These are phyloP conservation scores for Poecilus cupreus DNA, from an alignment of 2,888 invertebrate species.

Conservation along the genomic window DNA sequence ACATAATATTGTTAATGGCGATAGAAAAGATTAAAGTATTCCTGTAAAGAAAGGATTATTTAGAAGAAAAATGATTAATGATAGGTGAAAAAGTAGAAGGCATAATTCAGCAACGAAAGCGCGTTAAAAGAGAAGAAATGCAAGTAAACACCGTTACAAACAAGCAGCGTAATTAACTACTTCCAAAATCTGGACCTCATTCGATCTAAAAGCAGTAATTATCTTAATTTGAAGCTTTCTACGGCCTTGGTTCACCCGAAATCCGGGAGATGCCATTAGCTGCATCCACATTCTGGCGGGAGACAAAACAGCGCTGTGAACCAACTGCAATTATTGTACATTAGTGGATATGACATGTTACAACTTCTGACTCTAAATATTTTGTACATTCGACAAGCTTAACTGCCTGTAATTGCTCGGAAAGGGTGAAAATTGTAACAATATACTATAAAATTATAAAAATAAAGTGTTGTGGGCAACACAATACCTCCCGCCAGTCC, in stretches of 20 bases:
- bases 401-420: not conserved
- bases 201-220: slow-evolving; percentile 57
- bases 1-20: too few species aligned
- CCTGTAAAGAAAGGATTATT: too few species aligned
- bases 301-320: slow-evolving; percentile 7
- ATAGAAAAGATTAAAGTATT: too few species aligned
- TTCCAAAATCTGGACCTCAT: slow-evolving; percentile 44
- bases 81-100: slow-evolving; percentile 27
- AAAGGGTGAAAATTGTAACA: too few species aligned
- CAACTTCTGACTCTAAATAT: not conserved
- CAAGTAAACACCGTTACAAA: slow-evolving; percentile 49
- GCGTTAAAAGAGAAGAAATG: slow-evolving; percentile 28
- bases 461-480: too few species aligned
- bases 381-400: not conserved
- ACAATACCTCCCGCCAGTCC: too few species aligned
- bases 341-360: slow-evolving; percentile 4
- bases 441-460: too few species aligned
- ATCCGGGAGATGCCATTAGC: slow-evolving; percentile 48
- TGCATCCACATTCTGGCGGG: slow-evolving; percentile 8
- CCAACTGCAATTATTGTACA: slow-evolving; percentile 32
- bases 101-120: slow-evolving; percentile 14
- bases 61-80: not conserved
- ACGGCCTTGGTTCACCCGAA: slow-evolving; percentile 50
- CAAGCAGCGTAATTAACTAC: slow-evolving; percentile 31
- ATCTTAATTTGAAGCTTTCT: slow-evolving; percentile 59